A percentile compares a stretch with the other conserved stretches of the same genome.
phyloP scores from a whole-genome alignment of 2,113 vertebrate genomes.

The Lipotes vexillifer region DNA sequence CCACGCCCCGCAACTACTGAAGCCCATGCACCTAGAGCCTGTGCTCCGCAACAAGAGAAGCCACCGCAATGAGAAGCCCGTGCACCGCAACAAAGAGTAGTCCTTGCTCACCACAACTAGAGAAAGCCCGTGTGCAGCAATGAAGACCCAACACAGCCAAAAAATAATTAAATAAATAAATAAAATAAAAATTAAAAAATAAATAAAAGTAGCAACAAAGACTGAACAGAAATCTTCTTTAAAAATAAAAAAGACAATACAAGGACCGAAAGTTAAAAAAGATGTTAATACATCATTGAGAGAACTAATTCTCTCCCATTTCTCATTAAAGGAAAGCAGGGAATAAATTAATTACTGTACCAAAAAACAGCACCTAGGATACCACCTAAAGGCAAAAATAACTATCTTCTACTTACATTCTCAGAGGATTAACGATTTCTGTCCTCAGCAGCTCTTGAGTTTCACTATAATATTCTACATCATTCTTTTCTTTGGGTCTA shows the following conservation, averaged over 20 bases:
- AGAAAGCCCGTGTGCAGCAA: no score
- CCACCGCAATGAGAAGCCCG: no score
- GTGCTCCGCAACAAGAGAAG: no score
- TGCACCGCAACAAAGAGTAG: no score
- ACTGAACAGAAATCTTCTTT: neutral
- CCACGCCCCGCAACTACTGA: no score
- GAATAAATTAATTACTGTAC: neutral
- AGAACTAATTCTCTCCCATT: neutral
- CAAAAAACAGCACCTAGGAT: neutral
- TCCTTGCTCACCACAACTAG: no score
- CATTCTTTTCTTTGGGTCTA: constrained; percentile 95
- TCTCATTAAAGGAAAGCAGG: neutral
- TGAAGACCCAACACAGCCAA: no score
- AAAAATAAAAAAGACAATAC: neutral
- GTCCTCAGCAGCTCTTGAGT: constrained; percentile 96
- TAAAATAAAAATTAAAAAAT: no score
- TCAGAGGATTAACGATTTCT: constrained; percentile 97
- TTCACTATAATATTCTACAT: constrained; percentile 97
- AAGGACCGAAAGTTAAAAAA: neutral
- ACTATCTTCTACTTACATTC: constrained; percentile 88
- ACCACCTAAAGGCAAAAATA: neutral
- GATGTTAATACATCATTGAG: neutral
- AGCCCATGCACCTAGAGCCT: no score
- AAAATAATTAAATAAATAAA: no score
- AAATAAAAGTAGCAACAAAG: no score